Base-by-base conservation (phyloP, 92 coral and sea anemone genomes). In the Umimayanthus kanabou region DNA sequence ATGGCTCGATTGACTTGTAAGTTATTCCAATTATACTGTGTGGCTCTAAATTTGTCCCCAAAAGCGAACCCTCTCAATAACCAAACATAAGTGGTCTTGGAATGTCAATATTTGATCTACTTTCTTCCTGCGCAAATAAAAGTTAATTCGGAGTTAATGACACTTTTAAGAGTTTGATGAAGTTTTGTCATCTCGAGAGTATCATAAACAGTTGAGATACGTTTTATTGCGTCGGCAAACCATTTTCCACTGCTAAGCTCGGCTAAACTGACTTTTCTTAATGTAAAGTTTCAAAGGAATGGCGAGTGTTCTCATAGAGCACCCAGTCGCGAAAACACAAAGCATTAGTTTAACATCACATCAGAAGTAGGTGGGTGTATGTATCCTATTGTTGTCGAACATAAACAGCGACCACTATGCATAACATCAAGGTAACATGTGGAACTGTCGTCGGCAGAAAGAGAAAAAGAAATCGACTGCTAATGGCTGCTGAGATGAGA, bases 101-200 rank as follows among this genome's bases (percentile, higher is more conserved):
- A 83, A 69, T 83, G 77, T 83, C 78, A 83, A 83, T 83, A 83
- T 83, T 83, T 45, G 65, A 43, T 70, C 77, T 40, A 67, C 87
- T 81, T 43, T 71, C 74, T 70, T 29, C 39, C 37, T 28, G 45
- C 74, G 79, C 77, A 83, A 55, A 72, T 47, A 70, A 25, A 82
- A 83, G n/a, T 70, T 83, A 83, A 83, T 83, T 43, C 78, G 30
- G 67, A 70, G 57, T 83, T 83, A 83, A 83, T 83, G 78, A 83
- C 78, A 71, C 77, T 83, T 83, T 83, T 83, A 83, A 26, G 39
- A 69, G 37, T 55, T 83, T 70, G 55, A 83, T 39, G 66, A 71
- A 70, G 66, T 70, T 83, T 83, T 64, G 87, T 69, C 77, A 83
- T 83, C 15, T 83, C 87, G 18, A 83, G 78, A 16, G 79, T 71